Base-by-base conservation (phyloP, 2,888 invertebrate species). In the Apoda limacodes region DNA sequence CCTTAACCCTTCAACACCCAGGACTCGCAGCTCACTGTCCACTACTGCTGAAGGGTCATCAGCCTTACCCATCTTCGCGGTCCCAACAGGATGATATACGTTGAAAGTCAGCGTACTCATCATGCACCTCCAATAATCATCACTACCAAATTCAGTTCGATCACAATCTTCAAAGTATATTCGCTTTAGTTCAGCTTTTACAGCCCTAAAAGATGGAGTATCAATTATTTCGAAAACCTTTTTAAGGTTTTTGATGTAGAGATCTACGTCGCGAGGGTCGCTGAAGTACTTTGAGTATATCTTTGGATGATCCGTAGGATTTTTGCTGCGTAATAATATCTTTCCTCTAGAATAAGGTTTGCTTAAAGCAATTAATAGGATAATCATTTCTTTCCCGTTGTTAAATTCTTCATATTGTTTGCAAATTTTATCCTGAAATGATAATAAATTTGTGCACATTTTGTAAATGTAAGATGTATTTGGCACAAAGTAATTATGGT, bases 41-140 rank as follows among this genome's bases (percentile, higher is more conserved):
- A 78, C 67, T 30, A 78, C 78, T 23, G 70, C 45, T 1, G 53
- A 50, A 4, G 50, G 41, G 35, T 75, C 72, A 15, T 37, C 45
- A 9, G 22, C 13, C 34, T 45, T 54, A 1, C 78, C 78, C 78
- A 78, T 78, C 40, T 70, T 75, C 10, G 63, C 69, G 5, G 78
- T 76, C 4, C 78, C 78, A 2, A 68, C 71, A 9, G 72, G 78
- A 49, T 78, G 78, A 32, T 75, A 76, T 2, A 76, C 74, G 30
- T 76, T 67, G 25, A 56, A 75, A 0, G 76, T 76, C 0, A 76
- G 45, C 11, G 69, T 68, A 40, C 63, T 60, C 9, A 74, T 62
- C 64, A 78, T 74, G 38, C 78, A 80, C 39, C 75, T 60, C 76
- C 75, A 78, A 43, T 74, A 76, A 2, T 57, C 52, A 27, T 68